These are phyloP conservation scores for Arvicanthis niloticus DNA, from an alignment of 2,113 vertebrate species.

Conservation along the genomic window DNA sequence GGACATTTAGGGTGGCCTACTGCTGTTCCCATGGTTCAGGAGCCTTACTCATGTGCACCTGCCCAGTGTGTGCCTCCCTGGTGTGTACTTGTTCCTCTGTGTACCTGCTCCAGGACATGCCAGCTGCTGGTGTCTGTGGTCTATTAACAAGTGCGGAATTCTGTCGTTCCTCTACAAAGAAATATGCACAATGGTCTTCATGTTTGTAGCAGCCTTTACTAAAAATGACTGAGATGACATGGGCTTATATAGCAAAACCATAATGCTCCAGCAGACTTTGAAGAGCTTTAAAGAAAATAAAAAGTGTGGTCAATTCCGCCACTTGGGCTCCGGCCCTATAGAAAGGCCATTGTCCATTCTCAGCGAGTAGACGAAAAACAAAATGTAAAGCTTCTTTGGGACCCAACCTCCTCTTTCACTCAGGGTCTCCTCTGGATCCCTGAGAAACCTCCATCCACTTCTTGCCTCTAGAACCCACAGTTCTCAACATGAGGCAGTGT, in stretches of 20 bases:
- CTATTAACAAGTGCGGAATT: neutral
- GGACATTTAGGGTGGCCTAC: neutral
- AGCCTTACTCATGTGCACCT: neutral
- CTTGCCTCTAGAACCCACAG: neutral
- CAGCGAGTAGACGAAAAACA: neutral
- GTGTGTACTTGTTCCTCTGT: neutral
- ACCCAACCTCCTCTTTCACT: neutral
- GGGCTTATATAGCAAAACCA: neutral
- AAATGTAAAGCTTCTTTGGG: neutral
- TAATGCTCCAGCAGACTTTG: neutral
- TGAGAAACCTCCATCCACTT: neutral
- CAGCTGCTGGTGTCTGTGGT: neutral
- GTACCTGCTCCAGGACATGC: neutral
- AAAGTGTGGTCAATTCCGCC: neutral
- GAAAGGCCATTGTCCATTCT: neutral
- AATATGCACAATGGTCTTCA: neutral
- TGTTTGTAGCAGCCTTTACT: constrained; percentile 65
- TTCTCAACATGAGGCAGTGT: too few species aligned
- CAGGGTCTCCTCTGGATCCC: neutral
- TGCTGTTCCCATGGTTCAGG: too few species aligned
- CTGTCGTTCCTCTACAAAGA: neutral
- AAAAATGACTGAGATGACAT: neutral
- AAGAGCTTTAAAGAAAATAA: neutral
- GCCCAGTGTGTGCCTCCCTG: neutral
- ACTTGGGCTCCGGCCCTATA: neutral